These are phyloP conservation scores for Delphinapterus leucas DNA, from an alignment of 2,113 vertebrate genomes.

Conservation along the genomic window DNA sequence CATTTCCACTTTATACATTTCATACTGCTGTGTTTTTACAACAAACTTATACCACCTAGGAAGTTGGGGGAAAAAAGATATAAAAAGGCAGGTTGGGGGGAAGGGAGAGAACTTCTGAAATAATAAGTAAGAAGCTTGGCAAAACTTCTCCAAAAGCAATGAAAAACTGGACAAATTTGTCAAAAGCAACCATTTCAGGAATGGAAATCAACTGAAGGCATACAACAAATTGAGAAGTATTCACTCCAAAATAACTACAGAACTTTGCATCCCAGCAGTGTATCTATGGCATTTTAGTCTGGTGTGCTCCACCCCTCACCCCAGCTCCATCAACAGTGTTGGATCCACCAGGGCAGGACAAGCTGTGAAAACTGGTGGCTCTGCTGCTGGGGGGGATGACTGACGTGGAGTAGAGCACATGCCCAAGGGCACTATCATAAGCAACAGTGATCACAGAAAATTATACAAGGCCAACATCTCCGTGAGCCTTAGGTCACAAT, in stretches of 20 bases:
- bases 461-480: background rate
- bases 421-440: background rate
- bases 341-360: background rate
- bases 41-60: background rate
- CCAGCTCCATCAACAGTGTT: background rate
- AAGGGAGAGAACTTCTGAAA: background rate
- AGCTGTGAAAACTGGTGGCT: background rate
- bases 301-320: background rate
- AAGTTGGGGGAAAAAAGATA: background rate
- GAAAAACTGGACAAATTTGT: constrained; percentile 2
- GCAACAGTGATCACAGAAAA: background rate
- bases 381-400: background rate
- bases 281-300: background rate
- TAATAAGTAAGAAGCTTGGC: background rate
- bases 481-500: background rate
- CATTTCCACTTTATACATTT: background rate
- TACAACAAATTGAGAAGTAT: background rate
- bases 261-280: background rate
- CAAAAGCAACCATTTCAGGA: constrained; percentile 32
- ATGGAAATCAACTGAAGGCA: background rate
- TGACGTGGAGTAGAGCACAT: background rate
- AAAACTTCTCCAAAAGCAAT: constrained; percentile 22
- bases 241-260: background rate
- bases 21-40: background rate
- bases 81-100: background rate